Evolutionary conservation across 2,888 invertebrate species (phyloP), one percentile per base, ranked within the genome.

Genomic region (Ernsta delagoae): DNA sequence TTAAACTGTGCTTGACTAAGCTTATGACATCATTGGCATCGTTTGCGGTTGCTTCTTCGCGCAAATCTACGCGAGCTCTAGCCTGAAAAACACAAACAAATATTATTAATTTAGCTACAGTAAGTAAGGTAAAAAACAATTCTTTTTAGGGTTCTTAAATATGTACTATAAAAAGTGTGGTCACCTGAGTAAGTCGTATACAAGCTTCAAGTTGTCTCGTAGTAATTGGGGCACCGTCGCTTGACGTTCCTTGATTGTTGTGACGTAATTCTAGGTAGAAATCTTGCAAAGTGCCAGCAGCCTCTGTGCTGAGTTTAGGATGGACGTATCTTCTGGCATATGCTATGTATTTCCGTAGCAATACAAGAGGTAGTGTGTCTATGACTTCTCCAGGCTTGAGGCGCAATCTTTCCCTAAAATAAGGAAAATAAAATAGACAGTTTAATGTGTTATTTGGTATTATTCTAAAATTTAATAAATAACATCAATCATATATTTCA

Each of bases 21-120:
- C 98, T 97, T 48, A 99, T 94, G 43, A 98, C 96, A 83, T 99
- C 98, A 72, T 94, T 89, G 0, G 98, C 98, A 88, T 99, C 99
- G 66, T 94, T 85, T 69, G 92, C 94, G 0, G 96, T 97, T 0
- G 97, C 98, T 79, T 95, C 95, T 85, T 96, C 96, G 72, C 98
- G 93, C 71, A 99, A 90, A 84, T 99, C 98, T 0, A 97, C 87
- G 79, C 98, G 96, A 0, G 99, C 98, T 82, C 98, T 94, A 12
- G 99, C 98, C 96, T 97, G 12, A 4, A 48, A 48, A 1, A 1
- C 3, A 53, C 24, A 53, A 24, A 16, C 16, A 48, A 31, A 31
- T 2, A 31, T 31, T 31, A 31, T 4, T n/a, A n/a, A n/a, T n/a
- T n/a, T n/a, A n/a, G 4, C 31, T 31, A 31, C 31, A 31, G 31